Conservation (phyloP, 2,113 vertebrate species). For the Zosterops hypoxanthus region DNA sequence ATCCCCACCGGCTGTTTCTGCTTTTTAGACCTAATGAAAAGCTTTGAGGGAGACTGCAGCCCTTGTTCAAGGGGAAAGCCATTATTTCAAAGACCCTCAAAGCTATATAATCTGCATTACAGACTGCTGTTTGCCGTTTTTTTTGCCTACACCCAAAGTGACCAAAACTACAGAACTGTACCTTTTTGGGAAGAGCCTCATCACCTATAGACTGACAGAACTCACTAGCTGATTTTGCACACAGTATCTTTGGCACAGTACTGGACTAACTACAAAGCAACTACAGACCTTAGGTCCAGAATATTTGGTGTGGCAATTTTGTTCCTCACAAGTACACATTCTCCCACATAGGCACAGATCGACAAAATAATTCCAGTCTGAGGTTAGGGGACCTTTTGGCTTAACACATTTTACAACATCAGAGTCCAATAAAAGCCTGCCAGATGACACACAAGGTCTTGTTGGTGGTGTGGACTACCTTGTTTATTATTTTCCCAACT, state of each 20-base stretch:
- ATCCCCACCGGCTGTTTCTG: conserved; percentile 69
- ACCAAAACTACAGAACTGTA: neutral
- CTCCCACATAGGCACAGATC: neutral
- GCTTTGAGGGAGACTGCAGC: conserved; percentile 39
- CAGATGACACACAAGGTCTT: neutral
- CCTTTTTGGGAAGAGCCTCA: neutral
- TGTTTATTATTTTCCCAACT: neutral
- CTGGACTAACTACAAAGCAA: neutral
- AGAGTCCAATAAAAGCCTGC: neutral
- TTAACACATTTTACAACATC: conserved; percentile 12
- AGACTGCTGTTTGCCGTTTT: neutral
- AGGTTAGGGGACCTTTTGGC: neutral
- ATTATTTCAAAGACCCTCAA: neutral
- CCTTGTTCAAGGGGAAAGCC: neutral
- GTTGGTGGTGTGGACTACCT: neutral
- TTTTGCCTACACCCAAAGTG: neutral
- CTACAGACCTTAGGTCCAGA: neutral
- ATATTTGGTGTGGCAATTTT: neutral
- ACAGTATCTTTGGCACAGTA: neutral
- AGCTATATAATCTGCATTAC: neutral
- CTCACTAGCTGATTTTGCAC: neutral
- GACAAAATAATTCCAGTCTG: conserved; percentile 10
- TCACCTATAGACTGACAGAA: neutral
- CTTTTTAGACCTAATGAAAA: conserved; percentile 67
- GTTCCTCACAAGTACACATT: neutral